These are phyloP conservation scores for Stenolophus ochropezus DNA, from an alignment of 2,888 invertebrate species.

Conservation along the genomic window DNA sequence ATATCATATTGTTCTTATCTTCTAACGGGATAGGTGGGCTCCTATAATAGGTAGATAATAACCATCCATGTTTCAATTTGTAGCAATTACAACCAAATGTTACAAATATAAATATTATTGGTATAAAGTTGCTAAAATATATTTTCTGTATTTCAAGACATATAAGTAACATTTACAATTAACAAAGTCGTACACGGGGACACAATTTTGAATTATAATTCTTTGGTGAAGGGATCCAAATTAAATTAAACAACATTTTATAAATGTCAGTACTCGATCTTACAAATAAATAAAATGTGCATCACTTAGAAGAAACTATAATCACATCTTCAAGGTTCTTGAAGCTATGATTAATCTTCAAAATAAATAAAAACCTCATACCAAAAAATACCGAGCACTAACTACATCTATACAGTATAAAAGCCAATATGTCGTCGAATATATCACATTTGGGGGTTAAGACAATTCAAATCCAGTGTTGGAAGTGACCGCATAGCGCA, in stretches of 20 bases:
- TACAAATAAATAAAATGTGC: not conserved
- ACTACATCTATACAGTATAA: conserved; percentile 11
- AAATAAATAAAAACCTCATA: not conserved
- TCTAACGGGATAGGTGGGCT: not conserved
- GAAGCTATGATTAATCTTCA: no score
- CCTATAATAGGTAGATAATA: not conserved
- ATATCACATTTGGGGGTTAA: conserved; percentile 72
- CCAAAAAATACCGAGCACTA: not conserved
- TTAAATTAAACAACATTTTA: conserved; percentile 5
- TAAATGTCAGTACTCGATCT: conserved; percentile 11
- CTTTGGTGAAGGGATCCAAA: conserved; percentile 37
- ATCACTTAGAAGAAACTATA: not conserved
- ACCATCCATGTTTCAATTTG: not conserved
- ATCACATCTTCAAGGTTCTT: not conserved
- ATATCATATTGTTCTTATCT: not conserved
- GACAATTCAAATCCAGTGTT: conserved; percentile 99
- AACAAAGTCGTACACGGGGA: conserved; percentile 23
- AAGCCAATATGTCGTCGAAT: conserved; percentile 45
- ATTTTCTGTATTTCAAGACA: conserved; percentile 57
- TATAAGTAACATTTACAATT: conserved; percentile 54
- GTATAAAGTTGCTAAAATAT: conserved; percentile 51
- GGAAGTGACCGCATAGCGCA: conserved; percentile 97
- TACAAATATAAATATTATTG: not conserved
- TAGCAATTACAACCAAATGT: no score
- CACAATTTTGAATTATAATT: conserved; percentile 41